Evolutionary conservation across 2,797 vertebrate genomes (phyloP), one percentile per base, ranked within the genome.

Genomic region (Notolepis coatsorum): DNA sequence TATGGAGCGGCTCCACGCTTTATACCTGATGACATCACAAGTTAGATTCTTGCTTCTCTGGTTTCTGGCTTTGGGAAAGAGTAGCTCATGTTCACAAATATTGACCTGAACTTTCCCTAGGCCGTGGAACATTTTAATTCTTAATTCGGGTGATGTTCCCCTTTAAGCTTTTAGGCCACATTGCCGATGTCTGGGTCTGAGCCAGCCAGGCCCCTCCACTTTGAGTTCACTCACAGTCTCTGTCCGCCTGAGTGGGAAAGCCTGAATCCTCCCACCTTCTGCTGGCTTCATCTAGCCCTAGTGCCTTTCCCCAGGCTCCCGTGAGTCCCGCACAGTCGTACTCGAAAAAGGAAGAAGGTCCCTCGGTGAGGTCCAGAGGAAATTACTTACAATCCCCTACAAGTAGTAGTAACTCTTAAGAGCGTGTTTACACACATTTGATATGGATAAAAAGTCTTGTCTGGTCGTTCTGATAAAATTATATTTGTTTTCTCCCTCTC

Each of bases 171-270:
- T 81, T 81, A 74, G 71, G 54, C 73, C 61, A 69, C 51, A 63
- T 55, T 35, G 59, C 73, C 73, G 55, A 73, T 73, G 61, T 50
- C 72, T 87, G 82, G 72, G 69, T 69, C 52, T 17, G 43, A 77
- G 77, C 80, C 79, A 85, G 68, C 24, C 15, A 9, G 21, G 23
- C 59, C 6, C 50, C 58, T 81, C 45, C 31, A 68, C 71, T 79
- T 58, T 59, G 71, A 72, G 75, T 71, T 81, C 73, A 81, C 72
- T 81, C 73, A 81, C 59, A 61, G 57, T 73, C 77, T 59, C 75
- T n/a, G n/a, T 75, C 65, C 55, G 61, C 61, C 81, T 75, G 68
- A 73, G 77, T 83, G 74, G 60, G 85, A 81, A 86, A 75, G 81
- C 25, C 28, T 28, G 13, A 12, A 48, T 27, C 46, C 46, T 17